Base-by-base conservation (phyloP, 2,888 invertebrate species). In the Apotomis capreana region DNA sequence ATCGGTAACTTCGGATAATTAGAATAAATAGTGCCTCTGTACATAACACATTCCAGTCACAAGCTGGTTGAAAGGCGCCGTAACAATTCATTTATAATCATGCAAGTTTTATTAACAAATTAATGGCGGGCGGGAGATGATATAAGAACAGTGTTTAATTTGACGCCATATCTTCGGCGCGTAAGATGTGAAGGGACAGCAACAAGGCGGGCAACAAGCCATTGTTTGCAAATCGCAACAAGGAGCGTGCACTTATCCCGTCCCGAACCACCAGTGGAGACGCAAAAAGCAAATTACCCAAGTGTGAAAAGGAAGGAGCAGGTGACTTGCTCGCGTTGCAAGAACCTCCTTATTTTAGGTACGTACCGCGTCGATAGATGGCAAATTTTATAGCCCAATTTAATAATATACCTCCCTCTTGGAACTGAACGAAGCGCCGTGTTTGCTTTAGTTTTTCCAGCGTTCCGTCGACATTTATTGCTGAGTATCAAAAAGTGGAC, bases 211-310 rank as follows among this genome's bases (percentile, higher is more conserved):
- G 81, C 84, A 85, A 93, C 93, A 92, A 83, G 89, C 90, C 82
- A 93, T 93, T 93, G 93, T 93, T 92, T 93, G 93, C 91, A 91
- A 93, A 93, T 93, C 80, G 78, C 82, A 83, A 88, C 89, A 88
- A 82, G 84, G 80, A 84, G 81, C 82, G 80, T 83, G 83, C 83
- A 85, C 82, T 86, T 84, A 84, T 84, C 78, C 80, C 76, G 80
- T 78, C 81, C 77, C 70, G 81, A 78, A 80, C 79, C 76, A 74
- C 58, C 72, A 79, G 84, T 77, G 78, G 80, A 80, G 86, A 87
- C 77, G 78, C 77, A 79, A 75, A 81, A 80, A 77, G 77, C 77
- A 77, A 77, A 78, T 70, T 63, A 65, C 65, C 75, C 54, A 61
- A 59, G 78, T 61, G 70, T 70, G 79, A 83, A 80, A 78, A 81